These are phyloP conservation scores for Tachysurus vachellii DNA, from an alignment of 2,113 vertebrate genomes.

Conservation along the genomic window DNA sequence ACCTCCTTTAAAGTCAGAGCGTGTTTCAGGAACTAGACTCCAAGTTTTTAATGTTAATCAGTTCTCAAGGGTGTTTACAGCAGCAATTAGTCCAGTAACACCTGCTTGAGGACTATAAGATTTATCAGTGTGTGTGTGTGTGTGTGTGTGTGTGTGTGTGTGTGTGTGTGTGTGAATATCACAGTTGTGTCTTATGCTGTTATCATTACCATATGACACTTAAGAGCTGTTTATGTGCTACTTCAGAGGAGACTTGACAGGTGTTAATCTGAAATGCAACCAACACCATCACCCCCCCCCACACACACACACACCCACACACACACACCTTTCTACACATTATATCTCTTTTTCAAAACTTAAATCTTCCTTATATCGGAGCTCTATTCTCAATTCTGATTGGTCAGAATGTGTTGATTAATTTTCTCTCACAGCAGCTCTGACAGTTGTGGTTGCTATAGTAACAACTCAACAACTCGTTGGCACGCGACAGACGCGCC, in stretches of 20 bases:
- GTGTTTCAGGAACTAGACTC: not conserved
- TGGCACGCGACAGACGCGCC: not conserved
- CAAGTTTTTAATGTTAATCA: not conserved
- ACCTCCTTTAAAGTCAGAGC: not conserved
- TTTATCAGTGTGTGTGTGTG: not conserved
- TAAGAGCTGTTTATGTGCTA: slow-evolving; percentile 40
- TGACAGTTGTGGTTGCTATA: not conserved
- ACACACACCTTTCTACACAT: slow-evolving; percentile 33
- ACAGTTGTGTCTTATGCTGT: slow-evolving; percentile 4
- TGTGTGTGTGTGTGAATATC: slow-evolving; percentile 9
- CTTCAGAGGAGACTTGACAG: slow-evolving; percentile 38
- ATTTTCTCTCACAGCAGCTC: not conserved
- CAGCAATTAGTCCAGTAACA: not conserved
- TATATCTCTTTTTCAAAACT: not conserved
- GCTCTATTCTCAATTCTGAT: not conserved
- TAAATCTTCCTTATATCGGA: not conserved
- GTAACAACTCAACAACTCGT: not conserved
- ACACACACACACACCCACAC: slow-evolving; percentile 1
- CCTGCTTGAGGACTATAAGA: slow-evolving; percentile 1
- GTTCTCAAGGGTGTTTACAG: not conserved
- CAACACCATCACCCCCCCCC: not conserved
- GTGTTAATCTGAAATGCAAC: slow-evolving; percentile 41
- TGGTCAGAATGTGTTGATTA: not conserved
- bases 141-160: not conserved
- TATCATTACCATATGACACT: slow-evolving; percentile 21